Evolutionary conservation across 2,113 vertebrate genomes (phyloP).

Genomic region (Rhinoptilus africanus): DNA sequence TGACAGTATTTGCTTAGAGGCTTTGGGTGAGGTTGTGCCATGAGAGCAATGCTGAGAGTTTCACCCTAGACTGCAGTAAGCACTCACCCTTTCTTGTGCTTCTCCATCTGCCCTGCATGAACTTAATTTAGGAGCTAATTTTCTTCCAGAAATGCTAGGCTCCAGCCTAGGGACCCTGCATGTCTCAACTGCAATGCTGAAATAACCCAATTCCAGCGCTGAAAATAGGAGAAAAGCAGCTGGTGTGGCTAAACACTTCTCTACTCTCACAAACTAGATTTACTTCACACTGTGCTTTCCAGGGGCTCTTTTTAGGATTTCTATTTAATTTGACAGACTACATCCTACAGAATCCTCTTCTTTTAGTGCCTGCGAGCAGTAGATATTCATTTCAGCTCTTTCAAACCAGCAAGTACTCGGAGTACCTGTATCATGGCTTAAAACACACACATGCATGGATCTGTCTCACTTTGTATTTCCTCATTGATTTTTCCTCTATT

Average conservation of each 20-base stretch:
- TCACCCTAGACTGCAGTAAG: neutral
- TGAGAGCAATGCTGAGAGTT: neutral
- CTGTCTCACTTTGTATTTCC: neutral
- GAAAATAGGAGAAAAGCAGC: slow-evolving; percentile 10
- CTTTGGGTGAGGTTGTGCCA: neutral
- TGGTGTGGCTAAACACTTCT: neutral
- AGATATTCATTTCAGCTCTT: neutral
- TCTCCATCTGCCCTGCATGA: neutral
- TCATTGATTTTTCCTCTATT: neutral
- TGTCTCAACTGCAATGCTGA: neutral
- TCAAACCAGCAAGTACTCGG: neutral
- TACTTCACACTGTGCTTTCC: neutral
- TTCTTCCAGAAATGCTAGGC: neutral
- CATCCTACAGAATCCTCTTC: neutral
- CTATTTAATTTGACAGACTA: neutral
- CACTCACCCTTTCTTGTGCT: neutral
- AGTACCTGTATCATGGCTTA: neutral
- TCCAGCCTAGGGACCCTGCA: neutral
- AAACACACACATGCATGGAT: neutral
- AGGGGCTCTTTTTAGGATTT: neutral
- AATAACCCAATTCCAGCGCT: neutral
- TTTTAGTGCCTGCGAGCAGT: neutral
- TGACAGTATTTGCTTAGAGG: neutral
- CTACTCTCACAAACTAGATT: neutral
- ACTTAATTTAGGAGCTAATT: neutral